A percentile compares a stretch with the other conserved stretches of the same genome.
phyloP scores from a whole-genome alignment of 2,888 invertebrate species.

The Tuberolachnus salignus region DNA sequence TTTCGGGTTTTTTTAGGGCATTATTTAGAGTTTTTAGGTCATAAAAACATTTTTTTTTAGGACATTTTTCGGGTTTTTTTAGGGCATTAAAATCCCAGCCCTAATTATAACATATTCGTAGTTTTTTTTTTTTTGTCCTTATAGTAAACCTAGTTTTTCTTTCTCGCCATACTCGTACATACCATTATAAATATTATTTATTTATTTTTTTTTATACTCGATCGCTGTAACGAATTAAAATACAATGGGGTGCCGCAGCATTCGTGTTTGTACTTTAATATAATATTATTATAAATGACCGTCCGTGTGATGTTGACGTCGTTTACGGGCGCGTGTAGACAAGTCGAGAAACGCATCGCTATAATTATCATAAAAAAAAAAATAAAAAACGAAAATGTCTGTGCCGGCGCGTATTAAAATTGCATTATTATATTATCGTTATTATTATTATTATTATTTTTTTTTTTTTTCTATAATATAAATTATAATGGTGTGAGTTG shows the following conservation, averaged over 20 bases:
- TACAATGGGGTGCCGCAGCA: slow-evolving; percentile 12
- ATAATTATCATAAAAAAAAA: slow-evolving; percentile 30
- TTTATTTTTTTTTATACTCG: not conserved
- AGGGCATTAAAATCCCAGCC: too few species aligned
- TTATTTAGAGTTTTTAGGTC: too few species aligned
- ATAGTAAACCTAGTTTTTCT: not conserved
- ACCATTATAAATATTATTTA: too few species aligned
- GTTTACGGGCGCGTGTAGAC: not conserved
- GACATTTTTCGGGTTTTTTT: too few species aligned
- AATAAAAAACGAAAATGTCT: slow-evolving; percentile 26
- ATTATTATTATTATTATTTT: slow-evolving; percentile 5
- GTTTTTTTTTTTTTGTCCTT: too few species aligned
- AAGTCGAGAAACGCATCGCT: not conserved
- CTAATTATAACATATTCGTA: too few species aligned
- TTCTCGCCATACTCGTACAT: too few species aligned
- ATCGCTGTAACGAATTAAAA: not conserved
- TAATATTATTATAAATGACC: not conserved
- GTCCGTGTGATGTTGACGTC: not conserved
- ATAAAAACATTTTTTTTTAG: too few species aligned
- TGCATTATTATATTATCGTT: slow-evolving; percentile 32
- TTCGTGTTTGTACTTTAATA: slow-evolving; percentile 1
- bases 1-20: too few species aligned
- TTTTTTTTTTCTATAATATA: not conserved
- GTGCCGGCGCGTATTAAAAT: slow-evolving; percentile 31
- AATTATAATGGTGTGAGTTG: slow-evolving; percentile 13